These are phyloP conservation scores for Sminthopsis crassicaudata DNA, from an alignment of 2,113 vertebrate genomes.

Conservation along the genomic window DNA sequence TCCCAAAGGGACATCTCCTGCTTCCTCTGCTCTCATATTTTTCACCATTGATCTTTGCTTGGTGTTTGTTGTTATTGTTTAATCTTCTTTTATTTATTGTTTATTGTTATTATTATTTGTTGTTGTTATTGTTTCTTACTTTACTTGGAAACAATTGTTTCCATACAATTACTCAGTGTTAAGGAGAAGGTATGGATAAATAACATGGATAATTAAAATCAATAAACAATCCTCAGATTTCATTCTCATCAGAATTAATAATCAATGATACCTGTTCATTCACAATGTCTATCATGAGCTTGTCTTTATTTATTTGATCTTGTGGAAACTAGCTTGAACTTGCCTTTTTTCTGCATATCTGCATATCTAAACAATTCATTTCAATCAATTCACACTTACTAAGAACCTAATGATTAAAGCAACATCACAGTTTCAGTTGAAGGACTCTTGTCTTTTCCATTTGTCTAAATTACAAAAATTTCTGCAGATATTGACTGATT, in stretches of 20 bases:
- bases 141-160: neutral
- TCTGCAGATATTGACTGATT: conserved; percentile 19
- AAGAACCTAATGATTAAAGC: conserved; percentile 52
- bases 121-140: neutral
- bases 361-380: conserved; percentile 37
- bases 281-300: conserved; percentile 34
- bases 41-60: neutral
- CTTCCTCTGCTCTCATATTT: neutral
- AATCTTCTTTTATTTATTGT: neutral
- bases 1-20: neutral
- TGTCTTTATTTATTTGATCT: conserved; percentile 38
- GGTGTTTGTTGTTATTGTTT: neutral
- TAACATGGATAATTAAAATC: conserved; percentile 21
- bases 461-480: conserved; percentile 22
- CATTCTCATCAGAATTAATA: neutral
- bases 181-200: neutral
- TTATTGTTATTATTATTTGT: too few species aligned
- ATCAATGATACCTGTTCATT: neutral
- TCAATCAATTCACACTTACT: conserved; percentile 41
- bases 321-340: conserved; percentile 29
- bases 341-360: conserved; percentile 36
- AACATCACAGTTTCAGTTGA: conserved; percentile 44
- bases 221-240: conserved; percentile 14
- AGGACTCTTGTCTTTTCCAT: conserved; percentile 21
- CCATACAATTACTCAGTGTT: neutral